Evolutionary conservation across 2,797 vertebrate genomes (phyloP), one percentile per base, ranked within the genome.

Genomic region (Diceros bicornis): DNA sequence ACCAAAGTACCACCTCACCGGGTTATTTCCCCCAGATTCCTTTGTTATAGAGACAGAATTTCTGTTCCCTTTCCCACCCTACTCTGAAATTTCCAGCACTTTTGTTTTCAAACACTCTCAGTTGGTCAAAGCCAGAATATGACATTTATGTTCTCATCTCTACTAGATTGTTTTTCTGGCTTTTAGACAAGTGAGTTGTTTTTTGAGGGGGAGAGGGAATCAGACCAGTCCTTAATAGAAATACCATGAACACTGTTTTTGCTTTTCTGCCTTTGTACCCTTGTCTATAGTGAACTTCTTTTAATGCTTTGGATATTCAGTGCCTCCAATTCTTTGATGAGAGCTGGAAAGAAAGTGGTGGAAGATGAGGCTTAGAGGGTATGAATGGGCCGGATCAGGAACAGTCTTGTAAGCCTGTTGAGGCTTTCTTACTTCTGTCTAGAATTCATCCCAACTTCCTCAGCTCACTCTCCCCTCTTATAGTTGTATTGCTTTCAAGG

Each of bases 291-390:
- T 97, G 55, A 96, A 82, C 59, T 78, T 68, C 14, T 86, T 91
- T 92, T 20, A 47, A 13, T 81, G 41, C 72, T 68, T 89, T 94
- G 23, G 82, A 27, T 92, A 71, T 90, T 86, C 34, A 87, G 8
- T 90, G 81, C 71, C 69, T 92, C 44, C 47, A n/a, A 0, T 92
- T 90, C 64, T 95, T 96, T 90, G 75, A 27, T 96, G 90, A 92
- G 34, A 90, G 37, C 44, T 13, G 21, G 50, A 91, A 75, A 78
- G 61, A 74, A 79, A 89, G 75, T 77, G 75, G n/a, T 90, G 13
- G 13, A 86, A 69, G 64, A 44, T 71, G 62, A 96, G 59, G 6
- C 18, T 95, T 93, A 41, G 89, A 34, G 61, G 41, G 6, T 92
- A 13, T 79, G 44, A 13, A 14, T 68, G 25, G 61, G 34, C 32